Evolutionary conservation across 2,888 invertebrate genomes (phyloP).

Genomic region (Nomada lathburiana): DNA sequence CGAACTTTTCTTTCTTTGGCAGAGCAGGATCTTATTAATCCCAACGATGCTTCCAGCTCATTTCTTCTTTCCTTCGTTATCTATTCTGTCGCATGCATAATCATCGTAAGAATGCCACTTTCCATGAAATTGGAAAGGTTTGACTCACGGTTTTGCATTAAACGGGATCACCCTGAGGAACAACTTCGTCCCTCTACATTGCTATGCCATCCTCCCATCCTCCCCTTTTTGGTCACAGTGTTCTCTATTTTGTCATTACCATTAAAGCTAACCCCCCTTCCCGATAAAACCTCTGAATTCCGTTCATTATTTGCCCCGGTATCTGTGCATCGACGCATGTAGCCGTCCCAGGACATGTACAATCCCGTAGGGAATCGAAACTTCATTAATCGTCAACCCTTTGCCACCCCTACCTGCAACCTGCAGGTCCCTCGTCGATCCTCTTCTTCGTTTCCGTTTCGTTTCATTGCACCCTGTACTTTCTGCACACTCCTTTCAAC

Average conservation of each 20-base stretch:
- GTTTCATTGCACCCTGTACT: background rate
- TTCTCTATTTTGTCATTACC: background rate
- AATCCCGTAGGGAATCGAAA: constrained; percentile 55
- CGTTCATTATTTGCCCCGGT: constrained; percentile 36
- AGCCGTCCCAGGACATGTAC: constrained; percentile 2
- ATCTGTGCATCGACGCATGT: constrained; percentile 17
- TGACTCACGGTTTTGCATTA: constrained; percentile 30
- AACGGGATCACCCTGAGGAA: constrained; percentile 7
- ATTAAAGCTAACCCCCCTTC: background rate
- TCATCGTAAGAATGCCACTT: constrained; percentile 12
- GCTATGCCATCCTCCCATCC: background rate
- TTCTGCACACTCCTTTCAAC: background rate
- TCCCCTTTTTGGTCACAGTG: background rate
- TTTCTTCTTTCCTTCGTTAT: constrained; percentile 2
- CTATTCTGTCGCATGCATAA: constrained; percentile 23
- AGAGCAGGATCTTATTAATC: constrained; percentile 32
- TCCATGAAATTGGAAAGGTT: constrained; percentile 33
- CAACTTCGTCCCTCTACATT: background rate
- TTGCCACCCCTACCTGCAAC: constrained; percentile 8
- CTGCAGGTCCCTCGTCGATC: constrained; percentile 33
- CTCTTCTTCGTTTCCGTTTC: constrained; percentile 20
- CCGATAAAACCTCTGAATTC: background rate
- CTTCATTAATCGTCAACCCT: constrained; percentile 70
- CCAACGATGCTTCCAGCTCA: background rate
- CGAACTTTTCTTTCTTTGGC: constrained; percentile 17